These are phyloP conservation scores for Vanessa atalanta DNA, from an alignment of 1,140 invertebrate species.

Conservation along the genomic window DNA sequence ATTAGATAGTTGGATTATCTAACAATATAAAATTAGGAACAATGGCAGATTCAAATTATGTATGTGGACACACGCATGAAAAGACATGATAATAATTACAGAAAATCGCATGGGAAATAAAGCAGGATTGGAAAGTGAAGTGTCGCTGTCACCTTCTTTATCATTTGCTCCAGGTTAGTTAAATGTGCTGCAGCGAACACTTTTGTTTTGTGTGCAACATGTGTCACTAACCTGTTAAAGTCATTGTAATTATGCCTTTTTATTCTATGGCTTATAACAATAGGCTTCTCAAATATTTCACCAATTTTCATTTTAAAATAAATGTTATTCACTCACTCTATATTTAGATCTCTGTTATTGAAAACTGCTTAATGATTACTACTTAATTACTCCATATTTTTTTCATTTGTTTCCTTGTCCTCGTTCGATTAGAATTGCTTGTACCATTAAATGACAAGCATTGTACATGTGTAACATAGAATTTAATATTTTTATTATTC, in stretches of 20 bases:
- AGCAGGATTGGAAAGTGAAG: constrained; percentile 88
- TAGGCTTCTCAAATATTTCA: constrained; percentile 4
- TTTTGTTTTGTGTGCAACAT: constrained; percentile 74
- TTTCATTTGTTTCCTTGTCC: too few relatives aligned
- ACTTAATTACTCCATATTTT: too few relatives aligned
- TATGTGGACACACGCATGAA: constrained; percentile 10
- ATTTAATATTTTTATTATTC: too few relatives aligned
- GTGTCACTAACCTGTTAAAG: constrained; percentile 76
- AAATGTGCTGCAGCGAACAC: constrained; percentile 80
- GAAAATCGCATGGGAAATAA: constrained; percentile 86
- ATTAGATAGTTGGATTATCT: neutral
- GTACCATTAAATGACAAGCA: too few relatives aligned
- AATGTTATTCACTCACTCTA: neutral
- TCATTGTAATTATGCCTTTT: constrained; percentile 34
- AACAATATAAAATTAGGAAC: neutral
- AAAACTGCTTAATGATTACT: neutral
- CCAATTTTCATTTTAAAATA: neutral
- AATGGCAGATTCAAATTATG: neutral
- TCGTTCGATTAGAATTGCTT: too few relatives aligned
- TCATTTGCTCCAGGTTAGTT: constrained; percentile 90
- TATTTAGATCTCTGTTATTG: neutral
- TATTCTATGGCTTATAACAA: constrained; percentile 20
- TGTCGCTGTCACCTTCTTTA: constrained; percentile 81
- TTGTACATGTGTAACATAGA: too few relatives aligned
- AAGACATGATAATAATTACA: constrained; percentile 74